phyloP scores from a whole-genome alignment of 2,888 invertebrate genomes.

The Syrista parreyssii region DNA sequence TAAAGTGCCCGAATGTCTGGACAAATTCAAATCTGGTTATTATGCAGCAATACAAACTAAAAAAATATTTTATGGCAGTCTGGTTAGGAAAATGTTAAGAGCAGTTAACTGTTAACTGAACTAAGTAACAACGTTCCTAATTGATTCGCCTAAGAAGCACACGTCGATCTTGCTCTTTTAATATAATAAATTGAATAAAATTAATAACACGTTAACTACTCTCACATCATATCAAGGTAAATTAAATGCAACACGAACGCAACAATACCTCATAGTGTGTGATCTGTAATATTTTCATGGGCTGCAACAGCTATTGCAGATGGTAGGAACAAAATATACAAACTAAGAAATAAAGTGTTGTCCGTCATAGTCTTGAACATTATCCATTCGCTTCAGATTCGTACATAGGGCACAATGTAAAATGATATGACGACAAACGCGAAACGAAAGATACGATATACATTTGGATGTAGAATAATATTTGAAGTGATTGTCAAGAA shows the following conservation, averaged over 20 bases:
- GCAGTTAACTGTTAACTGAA: not conserved
- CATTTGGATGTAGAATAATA: not conserved
- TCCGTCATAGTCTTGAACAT: not conserved
- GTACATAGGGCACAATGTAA: not conserved
- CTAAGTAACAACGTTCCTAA: not conserved
- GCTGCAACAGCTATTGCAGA: constrained; percentile 42
- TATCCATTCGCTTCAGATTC: not conserved
- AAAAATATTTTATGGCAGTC: not conserved
- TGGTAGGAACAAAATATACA: constrained; percentile 23
- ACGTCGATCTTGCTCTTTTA: not conserved
- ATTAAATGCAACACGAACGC: constrained; percentile 39
- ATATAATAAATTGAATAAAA: not conserved
- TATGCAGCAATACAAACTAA: not conserved
- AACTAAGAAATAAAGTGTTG: constrained; percentile 23
- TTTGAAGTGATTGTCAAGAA: not conserved
- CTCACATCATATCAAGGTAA: constrained; percentile 18
- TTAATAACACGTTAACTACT: constrained; percentile 27
- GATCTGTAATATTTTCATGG: constrained; percentile 51
- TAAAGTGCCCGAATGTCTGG: not conserved
- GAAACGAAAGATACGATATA: not conserved
- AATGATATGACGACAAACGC: not conserved
- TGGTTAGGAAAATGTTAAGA: not conserved
- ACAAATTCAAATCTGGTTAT: not conserved
- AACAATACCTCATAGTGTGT: constrained; percentile 54
- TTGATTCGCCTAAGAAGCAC: not conserved